Evolutionary conservation across 2,797 vertebrate species (phyloP).

Genomic region (Naso thynnoides): DNA sequence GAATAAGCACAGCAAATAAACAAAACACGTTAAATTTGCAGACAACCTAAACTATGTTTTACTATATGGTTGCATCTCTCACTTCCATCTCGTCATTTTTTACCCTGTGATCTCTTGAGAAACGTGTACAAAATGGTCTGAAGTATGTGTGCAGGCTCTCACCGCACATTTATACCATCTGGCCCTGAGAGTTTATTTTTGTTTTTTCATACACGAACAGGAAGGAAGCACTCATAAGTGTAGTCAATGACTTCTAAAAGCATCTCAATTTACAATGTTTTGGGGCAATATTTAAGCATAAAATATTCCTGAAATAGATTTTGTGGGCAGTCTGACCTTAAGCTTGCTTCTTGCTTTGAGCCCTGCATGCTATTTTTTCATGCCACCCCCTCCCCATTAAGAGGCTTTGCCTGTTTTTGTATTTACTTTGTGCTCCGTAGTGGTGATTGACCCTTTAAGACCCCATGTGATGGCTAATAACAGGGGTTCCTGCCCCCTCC

Average conservation of each 20-base stretch:
- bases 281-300: neutral
- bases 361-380: neutral
- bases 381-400: neutral
- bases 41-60: too few species aligned
- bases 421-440: conserved; percentile 32
- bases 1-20: too few species aligned
- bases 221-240: conserved; percentile 2
- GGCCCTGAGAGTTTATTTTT: neutral
- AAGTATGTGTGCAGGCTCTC: too few species aligned
- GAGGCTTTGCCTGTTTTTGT: conserved; percentile 2
- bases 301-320: neutral
- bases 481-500: conserved; percentile 62
- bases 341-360: neutral
- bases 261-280: neutral
- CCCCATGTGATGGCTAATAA: conserved; percentile 71
- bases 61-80: too few species aligned
- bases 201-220: neutral
- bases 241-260: neutral
- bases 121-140: too few species aligned
- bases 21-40: too few species aligned
- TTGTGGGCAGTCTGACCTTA: neutral
- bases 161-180: too few species aligned
- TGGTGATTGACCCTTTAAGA: conserved; percentile 63
- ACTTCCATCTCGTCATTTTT: too few species aligned
- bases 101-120: too few species aligned